phyloP scores from a whole-genome alignment of 1,140 invertebrate genomes.

The Drosophila jambulina region DNA sequence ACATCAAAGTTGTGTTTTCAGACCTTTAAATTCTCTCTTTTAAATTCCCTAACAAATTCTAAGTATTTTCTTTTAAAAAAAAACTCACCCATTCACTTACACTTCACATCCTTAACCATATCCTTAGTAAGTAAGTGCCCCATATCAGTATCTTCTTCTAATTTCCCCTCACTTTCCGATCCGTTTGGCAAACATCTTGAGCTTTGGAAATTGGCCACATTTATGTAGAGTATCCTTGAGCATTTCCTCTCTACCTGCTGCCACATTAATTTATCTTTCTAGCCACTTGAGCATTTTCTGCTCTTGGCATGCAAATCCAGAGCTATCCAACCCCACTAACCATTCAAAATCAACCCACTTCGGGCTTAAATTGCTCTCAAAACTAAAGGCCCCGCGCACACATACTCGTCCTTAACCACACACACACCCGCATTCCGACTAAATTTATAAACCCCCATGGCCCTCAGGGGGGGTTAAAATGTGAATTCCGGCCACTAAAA shows the following conservation, averaged over 20 bases:
- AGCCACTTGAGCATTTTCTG: constrained; percentile 27
- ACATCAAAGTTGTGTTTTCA: too few species aligned
- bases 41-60: not conserved
- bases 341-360: constrained; percentile 48
- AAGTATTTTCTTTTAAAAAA: not conserved
- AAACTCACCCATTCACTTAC: not conserved
- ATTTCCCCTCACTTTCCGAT: constrained; percentile 14
- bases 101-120: not conserved
- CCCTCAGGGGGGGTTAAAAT: constrained; percentile 24
- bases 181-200: constrained; percentile 19
- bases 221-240: constrained; percentile 64
- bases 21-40: too few species aligned
- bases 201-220: constrained; percentile 65
- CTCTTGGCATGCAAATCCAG: constrained; percentile 71
- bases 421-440: constrained; percentile 29
- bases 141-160: constrained; percentile 8
- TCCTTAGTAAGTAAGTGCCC: constrained; percentile 6
- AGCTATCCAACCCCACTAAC: constrained; percentile 17
- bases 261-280: constrained; percentile 63
- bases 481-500: constrained; percentile 52
- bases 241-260: constrained; percentile 51
- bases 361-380: constrained; percentile 63
- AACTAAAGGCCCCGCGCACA: constrained; percentile 44
- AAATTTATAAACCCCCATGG: constrained; percentile 46
- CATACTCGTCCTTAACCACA: constrained; percentile 4